These are phyloP conservation scores for Dasyprocta punctata DNA, from an alignment of 2,113 vertebrate genomes.

Conservation along the genomic window DNA sequence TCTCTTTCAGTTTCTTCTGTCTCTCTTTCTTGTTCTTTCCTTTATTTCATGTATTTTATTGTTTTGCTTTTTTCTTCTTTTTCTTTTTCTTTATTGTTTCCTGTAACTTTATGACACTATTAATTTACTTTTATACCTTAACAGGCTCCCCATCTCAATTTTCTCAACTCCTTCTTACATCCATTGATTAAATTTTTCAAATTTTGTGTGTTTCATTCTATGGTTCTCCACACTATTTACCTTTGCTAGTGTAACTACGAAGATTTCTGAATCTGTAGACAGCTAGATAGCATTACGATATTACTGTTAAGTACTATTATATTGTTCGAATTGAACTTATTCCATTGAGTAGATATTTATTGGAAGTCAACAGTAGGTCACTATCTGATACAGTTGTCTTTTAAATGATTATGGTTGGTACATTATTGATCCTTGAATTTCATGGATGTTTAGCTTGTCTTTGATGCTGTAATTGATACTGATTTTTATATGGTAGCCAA, in stretches of 20 bases:
- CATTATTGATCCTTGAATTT: not conserved
- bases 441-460: not conserved
- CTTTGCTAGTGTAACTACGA: not conserved
- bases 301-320: not conserved
- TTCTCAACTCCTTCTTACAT: not conserved
- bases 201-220: not conserved
- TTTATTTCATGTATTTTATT: not conserved
- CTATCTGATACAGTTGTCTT: not conserved
- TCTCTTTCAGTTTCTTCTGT: not conserved
- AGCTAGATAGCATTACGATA: not conserved
- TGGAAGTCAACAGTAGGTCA: not conserved
- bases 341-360: not conserved
- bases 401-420: not conserved
- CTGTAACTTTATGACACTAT: no score
- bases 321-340: not conserved
- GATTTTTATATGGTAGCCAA: not conserved
- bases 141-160: no score
- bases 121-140: no score
- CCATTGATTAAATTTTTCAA: not conserved
- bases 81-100: no score
- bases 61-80: no score
- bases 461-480: not conserved
- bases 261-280: not conserved
- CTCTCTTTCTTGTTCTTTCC: not conserved
- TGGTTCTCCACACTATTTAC: not conserved